These are phyloP conservation scores for Taxidea taxus DNA, from an alignment of 2,113 vertebrate species.

Conservation along the genomic window DNA sequence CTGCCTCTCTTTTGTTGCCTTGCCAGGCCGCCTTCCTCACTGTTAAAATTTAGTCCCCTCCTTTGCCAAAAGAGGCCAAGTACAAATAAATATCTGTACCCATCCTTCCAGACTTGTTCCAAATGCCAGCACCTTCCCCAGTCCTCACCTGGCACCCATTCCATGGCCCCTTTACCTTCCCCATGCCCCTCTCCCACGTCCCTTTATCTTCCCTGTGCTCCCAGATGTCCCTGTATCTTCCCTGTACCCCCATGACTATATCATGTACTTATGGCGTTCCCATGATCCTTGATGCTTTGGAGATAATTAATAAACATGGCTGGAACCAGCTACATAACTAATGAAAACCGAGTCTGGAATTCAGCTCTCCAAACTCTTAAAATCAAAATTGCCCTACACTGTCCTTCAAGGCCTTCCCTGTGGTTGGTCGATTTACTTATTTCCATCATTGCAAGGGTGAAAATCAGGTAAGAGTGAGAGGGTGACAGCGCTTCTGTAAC, in stretches of 20 bases:
- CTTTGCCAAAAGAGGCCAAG: neutral
- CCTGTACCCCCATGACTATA: neutral
- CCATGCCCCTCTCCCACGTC: neutral
- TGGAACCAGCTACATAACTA: neutral
- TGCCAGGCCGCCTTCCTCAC: neutral
- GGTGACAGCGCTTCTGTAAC: neutral
- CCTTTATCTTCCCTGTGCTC: neutral
- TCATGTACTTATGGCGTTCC: neutral
- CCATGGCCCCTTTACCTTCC: neutral
- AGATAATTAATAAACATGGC: neutral
- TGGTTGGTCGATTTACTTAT: neutral
- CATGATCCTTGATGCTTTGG: neutral
- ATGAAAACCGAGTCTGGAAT: neutral
- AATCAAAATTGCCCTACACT: neutral
- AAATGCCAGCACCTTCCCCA: neutral
- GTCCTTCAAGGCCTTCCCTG: neutral
- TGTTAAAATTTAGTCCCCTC: neutral
- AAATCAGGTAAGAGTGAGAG: neutral
- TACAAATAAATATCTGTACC: neutral
- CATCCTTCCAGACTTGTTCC: neutral
- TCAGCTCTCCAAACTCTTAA: neutral
- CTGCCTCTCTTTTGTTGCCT: neutral
- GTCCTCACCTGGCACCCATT: too few relatives aligned
- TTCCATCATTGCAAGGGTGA: neutral
- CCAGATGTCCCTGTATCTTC: neutral